Evolutionary conservation across 2,113 vertebrate genomes (phyloP), one percentile per base, ranked within the genome.

Genomic region (Myanophis thanlyinensis): DNA sequence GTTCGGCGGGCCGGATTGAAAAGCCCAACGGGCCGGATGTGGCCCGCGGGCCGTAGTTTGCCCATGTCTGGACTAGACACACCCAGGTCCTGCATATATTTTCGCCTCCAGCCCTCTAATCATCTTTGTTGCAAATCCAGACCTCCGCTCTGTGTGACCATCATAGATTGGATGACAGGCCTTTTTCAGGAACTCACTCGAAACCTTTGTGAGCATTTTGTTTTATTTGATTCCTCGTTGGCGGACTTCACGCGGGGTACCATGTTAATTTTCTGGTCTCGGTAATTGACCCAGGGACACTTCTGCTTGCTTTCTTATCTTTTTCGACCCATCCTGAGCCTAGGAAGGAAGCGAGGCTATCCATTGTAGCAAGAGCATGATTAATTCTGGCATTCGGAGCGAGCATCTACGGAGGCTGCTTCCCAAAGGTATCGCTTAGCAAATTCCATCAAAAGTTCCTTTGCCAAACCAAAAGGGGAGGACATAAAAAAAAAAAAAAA

Each of bases 401-500:
- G 93, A 94, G 91, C 93, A 95, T 54, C 93, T 94, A 87, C 89
- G 94, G 95, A 91, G 90, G 96, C 93, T 89, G 80, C 96, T 89
- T 52, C 0, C 0, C 92, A 97, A 92, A 97, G 87, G 91, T 95
- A 96, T 96, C 94, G 80, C 91, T 96, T 94, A 95, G 95, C 92
- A 96, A 91, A 96, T 97, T 96, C 91, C 94, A 95, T 67, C 90
- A 93, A 96, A 96, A 97, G 89, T 89, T 47, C 96, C 12, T 91
- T 94, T 95, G 94, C 94, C 95, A 93, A 30, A 48, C 11, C 5
- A 1, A 30, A 53, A 44, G 51, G 92, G 95, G 90, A 95, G n/a
- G n/a, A n/a, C n/a, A n/a, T n/a, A n/a, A n/a, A 97, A 13, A 3
- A 25, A 10, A 27, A 23, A 25, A 25, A 56, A 93, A 91, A 95